Conservation (phyloP, 2,797 vertebrate species). For the Sebastes trivittatus region DNA sequence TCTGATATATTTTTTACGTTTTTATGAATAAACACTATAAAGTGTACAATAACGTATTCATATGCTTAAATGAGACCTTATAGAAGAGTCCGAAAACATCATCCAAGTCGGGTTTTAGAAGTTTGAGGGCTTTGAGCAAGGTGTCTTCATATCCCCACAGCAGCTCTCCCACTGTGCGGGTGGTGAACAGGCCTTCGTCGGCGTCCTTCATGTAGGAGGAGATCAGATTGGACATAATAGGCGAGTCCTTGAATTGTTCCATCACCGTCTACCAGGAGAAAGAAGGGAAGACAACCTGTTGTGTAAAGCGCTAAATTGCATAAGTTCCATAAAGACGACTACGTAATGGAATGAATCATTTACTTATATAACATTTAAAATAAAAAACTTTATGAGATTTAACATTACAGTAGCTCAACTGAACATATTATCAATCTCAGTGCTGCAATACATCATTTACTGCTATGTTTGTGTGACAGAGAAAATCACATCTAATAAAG, state of each 20-base stretch:
- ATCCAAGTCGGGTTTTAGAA: constrained; percentile 68
- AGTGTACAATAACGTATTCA: not conserved
- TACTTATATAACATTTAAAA: not conserved
- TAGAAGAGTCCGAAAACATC: constrained; percentile 90
- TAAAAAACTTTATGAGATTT: not conserved
- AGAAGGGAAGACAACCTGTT: not conserved
- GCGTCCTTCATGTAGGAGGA: constrained; percentile 64
- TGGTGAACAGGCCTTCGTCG: constrained; percentile 82
- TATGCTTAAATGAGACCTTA: constrained; percentile 79
- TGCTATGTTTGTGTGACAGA: not conserved
- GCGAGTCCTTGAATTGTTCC: constrained; percentile 55
- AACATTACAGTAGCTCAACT: not conserved
- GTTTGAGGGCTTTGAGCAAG: constrained; percentile 79
- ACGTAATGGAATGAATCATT: not conserved
- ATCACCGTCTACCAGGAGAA: constrained; percentile 66
- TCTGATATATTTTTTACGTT: not conserved
- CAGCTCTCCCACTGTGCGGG: constrained; percentile 84
- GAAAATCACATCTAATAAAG: not conserved
- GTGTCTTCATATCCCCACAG: constrained; percentile 94
- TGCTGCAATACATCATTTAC: not conserved
- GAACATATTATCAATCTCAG: not conserved
- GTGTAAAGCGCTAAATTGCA: not conserved
- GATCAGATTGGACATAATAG: accelerated
- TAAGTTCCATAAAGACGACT: not conserved
- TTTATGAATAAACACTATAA: not conserved